Percentiles rank a stretch among this genome's conserved stretches.
Conservation (phyloP, 1,140 invertebrate genomes). For the Xylocopa sonorina region DNA sequence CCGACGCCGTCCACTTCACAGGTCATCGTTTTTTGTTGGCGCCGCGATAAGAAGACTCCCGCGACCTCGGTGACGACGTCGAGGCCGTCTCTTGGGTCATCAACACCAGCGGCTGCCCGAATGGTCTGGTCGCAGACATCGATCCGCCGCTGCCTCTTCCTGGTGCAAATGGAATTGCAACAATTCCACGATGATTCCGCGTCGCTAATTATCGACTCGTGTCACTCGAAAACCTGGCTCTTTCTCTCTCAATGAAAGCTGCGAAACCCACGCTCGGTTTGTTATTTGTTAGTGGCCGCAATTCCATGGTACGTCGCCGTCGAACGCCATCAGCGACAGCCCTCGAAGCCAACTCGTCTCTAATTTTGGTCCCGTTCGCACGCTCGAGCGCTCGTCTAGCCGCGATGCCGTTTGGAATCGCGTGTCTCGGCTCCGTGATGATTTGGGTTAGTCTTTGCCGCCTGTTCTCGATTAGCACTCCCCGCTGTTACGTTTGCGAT, state of each 20-base stretch:
- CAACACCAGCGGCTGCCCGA: conserved; percentile 88
- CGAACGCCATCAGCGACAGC: neutral
- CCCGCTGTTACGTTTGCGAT: neutral
- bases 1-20: neutral
- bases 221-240: neutral
- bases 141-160: conserved; percentile 76
- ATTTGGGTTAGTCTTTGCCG: neutral
- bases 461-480: neutral
- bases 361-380: no score
- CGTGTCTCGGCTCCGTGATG: neutral
- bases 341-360: no score
- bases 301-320: neutral
- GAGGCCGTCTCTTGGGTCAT: conserved; percentile 77
- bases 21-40: conserved; percentile 74
- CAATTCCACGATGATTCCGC: conserved; percentile 39
- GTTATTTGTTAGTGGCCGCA: neutral
- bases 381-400: neutral
- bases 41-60: conserved; percentile 45
- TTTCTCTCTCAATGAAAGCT: conserved; percentile 31
- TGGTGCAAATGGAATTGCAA: conserved; percentile 73
- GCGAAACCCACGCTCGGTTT: neutral
- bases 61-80: conserved; percentile 73
- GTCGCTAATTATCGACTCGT: neutral
- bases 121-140: conserved; percentile 86
- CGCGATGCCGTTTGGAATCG: neutral